Base-by-base conservation (phyloP, 2,113 vertebrate genomes). In the Felis chaus region DNA sequence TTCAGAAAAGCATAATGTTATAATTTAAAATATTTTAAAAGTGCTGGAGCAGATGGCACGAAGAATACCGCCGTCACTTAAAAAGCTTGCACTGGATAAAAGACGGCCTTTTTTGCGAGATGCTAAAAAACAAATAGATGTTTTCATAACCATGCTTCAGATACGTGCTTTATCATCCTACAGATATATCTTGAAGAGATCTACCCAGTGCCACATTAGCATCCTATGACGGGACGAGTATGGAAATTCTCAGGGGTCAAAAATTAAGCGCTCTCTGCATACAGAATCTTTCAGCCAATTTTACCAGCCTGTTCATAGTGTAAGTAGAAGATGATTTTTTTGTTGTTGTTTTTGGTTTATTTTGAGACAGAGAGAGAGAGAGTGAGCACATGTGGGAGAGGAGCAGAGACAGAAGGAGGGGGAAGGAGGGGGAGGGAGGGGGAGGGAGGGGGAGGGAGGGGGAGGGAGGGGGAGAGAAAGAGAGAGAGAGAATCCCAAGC, bases 391-490 rank as follows among this genome's bases (percentile, higher is more conserved):
- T 21, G 23, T 21, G 3, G 57, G 57, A 21, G 57, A 61, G 57
- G 57, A 21, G 19, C 57, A 21, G 57, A 61, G 8, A 61, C 21
- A 23, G 55, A 19, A 55, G 55, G 55, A 1, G 45, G 45, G 45
- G 45, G 45, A 9, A 1, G 45, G 41, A 7, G 7, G 1, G 7
- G 1, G 6, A 41, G 6, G 6, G 6, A 7, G 41, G 5, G 5
- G 1, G 41, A 5, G 41, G 41, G 41, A 41, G 41, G 5, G 41
- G n/a, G n/a, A n/a, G n/a, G n/a, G n/a, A n/a, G n/a, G n/a, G 41
- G 0, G 41, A 41, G 41, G 9, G 21, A 9, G 57, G 9, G 57
- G 5, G 6, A 7, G 55, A 1, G 16, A 2, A 0, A 19, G 55
- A 18, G 18, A 61, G 57, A 23, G 21, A 50, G 50, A 50, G 50